These are phyloP conservation scores for Zoanthus sociatus DNA, from an alignment of 92 coral and sea anemone species.

Conservation along the genomic window DNA sequence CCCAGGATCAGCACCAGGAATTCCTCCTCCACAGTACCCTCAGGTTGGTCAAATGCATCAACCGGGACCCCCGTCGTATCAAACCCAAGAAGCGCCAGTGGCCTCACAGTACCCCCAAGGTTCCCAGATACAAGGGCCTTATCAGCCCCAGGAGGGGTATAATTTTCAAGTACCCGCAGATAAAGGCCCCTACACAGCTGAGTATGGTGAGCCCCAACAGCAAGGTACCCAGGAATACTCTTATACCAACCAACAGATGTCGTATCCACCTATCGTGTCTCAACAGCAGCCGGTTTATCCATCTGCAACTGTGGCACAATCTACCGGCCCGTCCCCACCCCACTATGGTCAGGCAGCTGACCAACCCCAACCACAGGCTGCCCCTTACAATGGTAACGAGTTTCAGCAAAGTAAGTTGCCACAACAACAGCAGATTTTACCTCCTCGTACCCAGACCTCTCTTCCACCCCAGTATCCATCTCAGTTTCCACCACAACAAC, in stretches of 20 bases:
- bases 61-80: slow-evolving; percentile 46
- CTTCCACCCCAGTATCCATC: slow-evolving; percentile 56
- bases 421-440: slow-evolving; percentile 50
- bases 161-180: slow-evolving; percentile 45
- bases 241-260: slow-evolving; percentile 45
- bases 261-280: slow-evolving; percentile 28
- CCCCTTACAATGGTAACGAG: slow-evolving; percentile 34
- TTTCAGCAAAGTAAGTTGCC: slow-evolving; percentile 23
- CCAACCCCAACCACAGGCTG: slow-evolving; percentile 42
- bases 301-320: slow-evolving; percentile 58
- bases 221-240: slow-evolving; percentile 35
- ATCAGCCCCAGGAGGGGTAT: slow-evolving; percentile 59
- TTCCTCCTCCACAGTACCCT: slow-evolving; percentile 56
- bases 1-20: slow-evolving; percentile 53
- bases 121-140: slow-evolving; percentile 38
- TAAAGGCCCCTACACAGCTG: slow-evolving; percentile 52
- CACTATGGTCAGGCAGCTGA: slow-evolving; percentile 68
- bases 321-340: slow-evolving; percentile 61
- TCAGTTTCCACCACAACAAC: slow-evolving; percentile 43
- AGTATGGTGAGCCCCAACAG: slow-evolving; percentile 51
- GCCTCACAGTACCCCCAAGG: slow-evolving; percentile 62
- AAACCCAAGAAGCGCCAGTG: slow-evolving; percentile 55
- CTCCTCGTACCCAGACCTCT: slow-evolving; percentile 51
- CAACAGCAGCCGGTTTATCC: slow-evolving; percentile 47
- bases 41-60: slow-evolving; percentile 52